Evolutionary conservation across 2,113 vertebrate genomes (phyloP), one percentile per base, ranked within the genome.

Genomic region (Scortum barcoo): DNA sequence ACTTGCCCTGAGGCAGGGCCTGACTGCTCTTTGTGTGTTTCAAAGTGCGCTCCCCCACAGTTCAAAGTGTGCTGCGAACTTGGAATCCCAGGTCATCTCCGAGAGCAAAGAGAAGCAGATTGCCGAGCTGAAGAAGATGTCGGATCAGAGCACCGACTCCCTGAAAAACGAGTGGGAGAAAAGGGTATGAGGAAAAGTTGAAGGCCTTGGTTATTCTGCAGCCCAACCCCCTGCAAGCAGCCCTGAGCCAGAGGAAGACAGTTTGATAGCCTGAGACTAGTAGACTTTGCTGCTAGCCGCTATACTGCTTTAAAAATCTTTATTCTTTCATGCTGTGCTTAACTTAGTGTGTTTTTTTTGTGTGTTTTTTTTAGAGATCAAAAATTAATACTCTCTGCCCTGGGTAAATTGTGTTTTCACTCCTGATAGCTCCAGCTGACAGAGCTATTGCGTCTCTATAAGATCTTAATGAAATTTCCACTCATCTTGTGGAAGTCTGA

Each of bases 61-160:
- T 98, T 95, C 96, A 99, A 95, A 96, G 95, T 89, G 93, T 98
- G 51, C 84, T 99, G 85, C 96, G 96, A n/a, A n/a, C n/a, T n/a
- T n/a, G 42, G 97, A 99, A 90, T 97, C 96, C 60, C 97, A 98
- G 84, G 93, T 98, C 77, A 93, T 98, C 92, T 93, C 95, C 68
- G 96, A 99, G 90, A 96, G 95, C 78, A 98, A 98, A 92, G 97
- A 99, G 76, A 95, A 96, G 86, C 98, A 99, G 95, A 98, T 99
- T 70, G 60, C 76, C 19, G 98, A 99, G 93, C 92, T 99, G 84
- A 99, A 96, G 95, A 99, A 96, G 91, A 95, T 98, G 92, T 96
- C 95, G 65, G 97, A 98, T 85, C 96, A 98, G 80, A 98, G 96
- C 85, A 70, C 77, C 4, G 97, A 97, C 42, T 96, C 91, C 82